phyloP scores from a whole-genome alignment of 2,888 invertebrate species.

The Polyploca ridens region DNA sequence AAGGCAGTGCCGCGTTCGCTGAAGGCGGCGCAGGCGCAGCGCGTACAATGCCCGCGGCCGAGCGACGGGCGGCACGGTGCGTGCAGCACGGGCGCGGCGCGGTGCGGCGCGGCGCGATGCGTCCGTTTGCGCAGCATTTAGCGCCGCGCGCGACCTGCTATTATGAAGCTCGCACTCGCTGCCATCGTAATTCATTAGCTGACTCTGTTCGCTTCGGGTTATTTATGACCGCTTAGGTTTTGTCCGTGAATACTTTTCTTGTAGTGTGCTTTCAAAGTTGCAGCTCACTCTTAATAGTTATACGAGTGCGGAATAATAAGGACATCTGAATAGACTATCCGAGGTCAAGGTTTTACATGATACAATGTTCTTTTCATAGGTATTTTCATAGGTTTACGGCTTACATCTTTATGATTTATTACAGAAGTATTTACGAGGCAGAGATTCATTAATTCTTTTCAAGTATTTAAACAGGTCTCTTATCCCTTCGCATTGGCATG shows the following conservation, averaged over 20 bases:
- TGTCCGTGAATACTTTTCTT: constrained; percentile 66
- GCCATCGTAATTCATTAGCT: constrained; percentile 78
- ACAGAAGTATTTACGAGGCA: constrained; percentile 37
- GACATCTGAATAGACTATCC: constrained; percentile 68
- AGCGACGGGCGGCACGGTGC: constrained; percentile 33
- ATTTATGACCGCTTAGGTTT: constrained; percentile 76
- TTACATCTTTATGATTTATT: constrained; percentile 54
- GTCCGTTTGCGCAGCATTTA: constrained; percentile 37
- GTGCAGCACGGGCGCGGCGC: constrained; percentile 26
- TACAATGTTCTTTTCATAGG: constrained; percentile 59
- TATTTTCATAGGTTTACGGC: constrained; percentile 45
- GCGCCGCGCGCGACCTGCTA: constrained; percentile 56
- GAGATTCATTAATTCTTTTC: constrained; percentile 44
- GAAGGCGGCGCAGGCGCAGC: constrained; percentile 24
- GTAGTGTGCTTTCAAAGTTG: constrained; percentile 59
- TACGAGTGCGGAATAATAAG: constrained; percentile 61
- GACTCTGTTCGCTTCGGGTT: constrained; percentile 69
- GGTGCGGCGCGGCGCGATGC: constrained; percentile 27
- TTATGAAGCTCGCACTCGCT: constrained; percentile 61
- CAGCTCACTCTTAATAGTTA: constrained; percentile 55
- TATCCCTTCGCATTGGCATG: constrained; percentile 13
- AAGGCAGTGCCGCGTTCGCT: constrained; percentile 27
- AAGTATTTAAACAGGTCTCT: constrained; percentile 34
- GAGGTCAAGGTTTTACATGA: constrained; percentile 64
- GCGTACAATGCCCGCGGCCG: constrained; percentile 44